These are phyloP conservation scores for Picathartes gymnocephalus DNA, from an alignment of 2,113 vertebrate species.

Conservation along the genomic window DNA sequence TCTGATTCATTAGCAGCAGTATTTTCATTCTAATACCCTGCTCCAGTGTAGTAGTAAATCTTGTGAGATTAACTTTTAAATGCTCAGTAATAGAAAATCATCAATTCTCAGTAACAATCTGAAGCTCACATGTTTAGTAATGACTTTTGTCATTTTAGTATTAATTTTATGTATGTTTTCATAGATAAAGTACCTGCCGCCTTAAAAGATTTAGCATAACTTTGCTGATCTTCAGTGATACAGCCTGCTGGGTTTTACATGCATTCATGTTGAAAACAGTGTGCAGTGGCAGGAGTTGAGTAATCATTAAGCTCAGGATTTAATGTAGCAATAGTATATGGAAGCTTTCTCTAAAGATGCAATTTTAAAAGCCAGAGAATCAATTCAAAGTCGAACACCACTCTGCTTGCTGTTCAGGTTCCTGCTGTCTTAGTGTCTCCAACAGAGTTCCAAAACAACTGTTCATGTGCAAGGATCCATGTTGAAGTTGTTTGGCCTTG, in stretches of 20 bases:
- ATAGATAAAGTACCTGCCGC: not conserved
- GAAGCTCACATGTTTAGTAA: not conserved
- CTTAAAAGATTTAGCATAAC: not conserved
- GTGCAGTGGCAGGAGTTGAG: not conserved
- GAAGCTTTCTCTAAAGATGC: not conserved
- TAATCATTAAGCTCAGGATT: slow-evolving; percentile 21
- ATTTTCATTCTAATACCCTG: not conserved
- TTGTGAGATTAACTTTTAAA: slow-evolving; percentile 4
- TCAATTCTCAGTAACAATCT: not conserved
- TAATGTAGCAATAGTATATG: not conserved
- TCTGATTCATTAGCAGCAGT: not conserved
- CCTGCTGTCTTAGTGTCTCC: not conserved
- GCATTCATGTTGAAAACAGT: slow-evolving; percentile 1
- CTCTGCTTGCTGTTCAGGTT: not conserved
- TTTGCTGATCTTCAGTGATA: slow-evolving; percentile 23
- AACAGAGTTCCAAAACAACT: not conserved
- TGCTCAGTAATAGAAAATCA: not conserved
- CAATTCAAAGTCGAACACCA: not conserved
- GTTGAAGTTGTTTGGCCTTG: not conserved
- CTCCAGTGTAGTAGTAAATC: not conserved
- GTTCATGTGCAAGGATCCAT: accelerated
- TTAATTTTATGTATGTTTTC: not conserved
- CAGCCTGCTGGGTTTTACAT: not conserved
- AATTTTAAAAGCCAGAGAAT: slow-evolving; percentile 7
- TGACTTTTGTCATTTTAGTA: not conserved